phyloP scores from a whole-genome alignment of 2,797 vertebrate genomes.

The Miichthys miiuy region DNA sequence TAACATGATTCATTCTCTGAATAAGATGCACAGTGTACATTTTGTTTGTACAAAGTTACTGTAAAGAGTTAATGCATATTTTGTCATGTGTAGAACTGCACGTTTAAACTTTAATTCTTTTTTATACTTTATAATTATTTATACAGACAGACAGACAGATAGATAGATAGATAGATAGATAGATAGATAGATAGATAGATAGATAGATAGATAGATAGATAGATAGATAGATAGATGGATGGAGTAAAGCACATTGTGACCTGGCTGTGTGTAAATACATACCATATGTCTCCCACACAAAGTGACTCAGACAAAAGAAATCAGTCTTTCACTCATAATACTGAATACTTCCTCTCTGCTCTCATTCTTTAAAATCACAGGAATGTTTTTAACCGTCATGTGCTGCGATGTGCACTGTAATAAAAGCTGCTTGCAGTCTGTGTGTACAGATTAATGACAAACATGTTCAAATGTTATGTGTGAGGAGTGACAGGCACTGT shows the following conservation, averaged over 20 bases:
- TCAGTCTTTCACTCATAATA: background rate
- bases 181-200: background rate
- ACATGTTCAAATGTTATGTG: no score
- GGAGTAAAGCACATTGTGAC: constrained; percentile 27
- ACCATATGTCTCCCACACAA: constrained; percentile 36
- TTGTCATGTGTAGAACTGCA: no score
- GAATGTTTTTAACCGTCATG: background rate
- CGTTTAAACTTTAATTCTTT: no score
- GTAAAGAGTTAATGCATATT: no score
- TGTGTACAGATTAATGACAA: no score
- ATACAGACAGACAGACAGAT: constrained; percentile 5
- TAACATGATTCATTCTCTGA: no score
- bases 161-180: constrained; percentile 7
- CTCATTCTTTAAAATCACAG: background rate
- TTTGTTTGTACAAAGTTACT: no score
- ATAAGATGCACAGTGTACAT: no score
- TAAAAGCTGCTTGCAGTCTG: background rate
- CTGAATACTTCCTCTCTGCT: constrained; percentile 10
- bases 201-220: background rate
- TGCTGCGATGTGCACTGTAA: background rate
- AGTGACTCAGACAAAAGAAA: constrained; percentile 57
- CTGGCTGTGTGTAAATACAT: background rate
- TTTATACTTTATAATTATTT: no score
- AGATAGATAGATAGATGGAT: constrained; percentile 13
- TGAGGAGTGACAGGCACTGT: no score